Conservation (phyloP, 1,140 invertebrate species). For the Armadillidium nasatum region DNA sequence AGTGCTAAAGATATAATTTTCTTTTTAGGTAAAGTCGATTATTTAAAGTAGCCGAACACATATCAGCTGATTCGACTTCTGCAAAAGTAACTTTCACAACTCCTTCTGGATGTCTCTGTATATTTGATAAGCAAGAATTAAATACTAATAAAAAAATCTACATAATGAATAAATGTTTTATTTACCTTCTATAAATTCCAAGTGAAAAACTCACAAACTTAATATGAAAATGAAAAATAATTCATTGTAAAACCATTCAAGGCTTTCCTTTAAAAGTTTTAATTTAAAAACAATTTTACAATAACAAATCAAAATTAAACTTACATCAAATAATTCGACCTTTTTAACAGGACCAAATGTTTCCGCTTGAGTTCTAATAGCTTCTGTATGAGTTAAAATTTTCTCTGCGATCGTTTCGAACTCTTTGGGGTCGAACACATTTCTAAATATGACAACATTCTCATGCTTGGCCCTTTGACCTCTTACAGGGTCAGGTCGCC, state of each 20-base stretch:
- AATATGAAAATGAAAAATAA: too few relatives aligned
- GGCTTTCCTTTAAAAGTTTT: too few relatives aligned
- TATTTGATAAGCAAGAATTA: conserved; percentile 18
- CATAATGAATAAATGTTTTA: conserved; percentile 14
- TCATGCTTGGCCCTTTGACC: conserved; percentile 82
- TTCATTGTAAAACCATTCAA: too few relatives aligned
- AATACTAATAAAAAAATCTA: not conserved
- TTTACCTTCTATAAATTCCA: not conserved
- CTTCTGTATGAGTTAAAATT: conserved; percentile 86
- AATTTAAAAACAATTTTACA: too few relatives aligned
- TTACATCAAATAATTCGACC: conserved; percentile 87
- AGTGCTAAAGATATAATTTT: conserved; percentile 72
- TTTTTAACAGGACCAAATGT: conserved; percentile 92
- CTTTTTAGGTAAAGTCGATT: conserved; percentile 86
- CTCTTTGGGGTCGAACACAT: conserved; percentile 83
- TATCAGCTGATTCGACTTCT: conserved; percentile 83
- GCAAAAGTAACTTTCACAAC: conserved; percentile 88
- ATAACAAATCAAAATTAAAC: conserved; percentile 47
- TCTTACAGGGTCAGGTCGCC: conserved; percentile 85
- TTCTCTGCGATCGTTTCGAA: conserved; percentile 84
- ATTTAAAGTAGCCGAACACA: conserved; percentile 80
- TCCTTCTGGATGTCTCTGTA: conserved; percentile 77
- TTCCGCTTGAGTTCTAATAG: conserved; percentile 77
- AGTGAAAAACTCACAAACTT: too few relatives aligned
- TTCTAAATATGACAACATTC: conserved; percentile 86